phyloP scores from a whole-genome alignment of 1,140 invertebrate species.

The Drosophila sp. region DNA sequence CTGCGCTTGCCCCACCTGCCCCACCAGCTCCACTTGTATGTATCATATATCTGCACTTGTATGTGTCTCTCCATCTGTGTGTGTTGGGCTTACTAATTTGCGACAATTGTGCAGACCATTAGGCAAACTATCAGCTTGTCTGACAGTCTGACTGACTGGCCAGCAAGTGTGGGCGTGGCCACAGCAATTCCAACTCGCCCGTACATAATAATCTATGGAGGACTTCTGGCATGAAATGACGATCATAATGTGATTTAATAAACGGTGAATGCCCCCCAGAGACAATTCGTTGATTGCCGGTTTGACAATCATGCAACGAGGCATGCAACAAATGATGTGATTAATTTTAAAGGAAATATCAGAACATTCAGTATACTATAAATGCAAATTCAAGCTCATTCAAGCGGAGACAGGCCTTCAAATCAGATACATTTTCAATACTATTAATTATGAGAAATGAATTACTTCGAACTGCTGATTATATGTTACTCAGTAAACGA shows the following conservation, averaged over 20 bases:
- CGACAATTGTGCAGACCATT: constrained; percentile 76
- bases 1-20: constrained; percentile 11
- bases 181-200: constrained; percentile 37
- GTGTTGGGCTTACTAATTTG: constrained; percentile 64
- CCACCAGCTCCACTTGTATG: constrained; percentile 20
- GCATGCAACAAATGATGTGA: constrained; percentile 40
- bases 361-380: background rate
- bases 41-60: background rate
- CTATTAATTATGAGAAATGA: background rate
- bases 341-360: constrained; percentile 22
- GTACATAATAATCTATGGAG: constrained; percentile 60
- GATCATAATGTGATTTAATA: constrained; percentile 24
- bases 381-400: background rate
- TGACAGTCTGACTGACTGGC: constrained; percentile 20
- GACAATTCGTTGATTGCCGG: constrained; percentile 20
- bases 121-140: constrained; percentile 38
- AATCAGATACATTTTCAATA: background rate
- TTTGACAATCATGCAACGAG: constrained; percentile 44
- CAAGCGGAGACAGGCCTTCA: constrained; percentile 2
- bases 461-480: background rate
- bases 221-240: constrained; percentile 71
- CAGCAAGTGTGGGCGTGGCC: constrained; percentile 59
- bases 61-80: constrained; percentile 5
- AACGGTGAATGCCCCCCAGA: constrained; percentile 12
- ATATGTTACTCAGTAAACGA: too few relatives aligned